Conservation (phyloP, 2,797 vertebrate species). For the Denticeps clupeoides region DNA sequence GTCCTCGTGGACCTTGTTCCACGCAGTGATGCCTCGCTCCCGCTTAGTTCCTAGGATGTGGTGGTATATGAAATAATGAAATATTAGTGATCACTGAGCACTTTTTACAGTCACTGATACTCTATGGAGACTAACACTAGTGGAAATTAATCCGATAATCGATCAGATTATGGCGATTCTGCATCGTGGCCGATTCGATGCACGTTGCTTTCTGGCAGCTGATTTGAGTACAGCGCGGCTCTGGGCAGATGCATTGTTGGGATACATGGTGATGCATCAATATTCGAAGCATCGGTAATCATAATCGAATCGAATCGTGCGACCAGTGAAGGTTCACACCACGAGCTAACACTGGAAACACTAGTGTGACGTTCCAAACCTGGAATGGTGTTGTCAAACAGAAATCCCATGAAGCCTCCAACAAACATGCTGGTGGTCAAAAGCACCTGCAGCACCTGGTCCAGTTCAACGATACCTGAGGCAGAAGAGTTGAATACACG, state of each 20-base stretch:
- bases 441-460: slow-evolving; percentile 83
- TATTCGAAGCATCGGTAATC: too few relatives aligned
- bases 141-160: too few relatives aligned
- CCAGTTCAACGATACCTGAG: slow-evolving; percentile 72
- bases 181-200: too few relatives aligned
- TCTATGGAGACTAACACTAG: too few relatives aligned
- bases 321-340: background rate
- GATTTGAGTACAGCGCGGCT: too few relatives aligned
- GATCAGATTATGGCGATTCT: too few relatives aligned
- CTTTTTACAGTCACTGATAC: too few relatives aligned
- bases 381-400: slow-evolving; percentile 91
- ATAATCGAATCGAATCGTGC: too few relatives aligned
- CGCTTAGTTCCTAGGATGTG: slow-evolving; percentile 65
- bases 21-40: slow-evolving; percentile 75
- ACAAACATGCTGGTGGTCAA: slow-evolving; percentile 95
- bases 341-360: background rate
- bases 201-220: too few relatives aligned
- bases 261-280: too few relatives aligned
- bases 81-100: background rate
- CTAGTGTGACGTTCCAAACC: slow-evolving; percentile 49
- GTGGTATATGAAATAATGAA: background rate
- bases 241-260: too few relatives aligned
- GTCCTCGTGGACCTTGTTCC: slow-evolving; percentile 64
- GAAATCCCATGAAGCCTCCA: slow-evolving; percentile 81
- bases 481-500: background rate